Evolutionary conservation across 2,888 invertebrate genomes (phyloP), one percentile per base, ranked within the genome.

Genomic region (Pyralis farinalis): DNA sequence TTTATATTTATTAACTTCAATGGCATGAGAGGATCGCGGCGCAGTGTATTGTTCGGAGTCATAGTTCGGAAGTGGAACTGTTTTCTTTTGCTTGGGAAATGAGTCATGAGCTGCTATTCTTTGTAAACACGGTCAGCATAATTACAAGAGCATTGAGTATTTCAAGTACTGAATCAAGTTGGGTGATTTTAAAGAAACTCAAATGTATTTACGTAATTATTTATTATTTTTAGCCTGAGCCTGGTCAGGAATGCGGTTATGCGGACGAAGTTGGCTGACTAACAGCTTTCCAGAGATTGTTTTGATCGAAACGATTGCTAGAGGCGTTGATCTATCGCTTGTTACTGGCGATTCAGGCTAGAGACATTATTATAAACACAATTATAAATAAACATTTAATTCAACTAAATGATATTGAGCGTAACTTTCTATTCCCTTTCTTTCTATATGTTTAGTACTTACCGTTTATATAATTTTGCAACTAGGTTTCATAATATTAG

Each of bases 61-160:
- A 63, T 52, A 55, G 56, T 64, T 70, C 56, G 54, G 58, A 79
- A 73, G 70, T 75, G 47, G 76, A 62, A 56, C 73, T 73, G 53
- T 64, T 80, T 82, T 83, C 76, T 82, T 80, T 74, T 55, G 59
- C 78, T 65, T 82, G 84, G 75, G 82, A 84, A 84, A 73, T 72
- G 61, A 78, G 60, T 57, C 71, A 55, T 47, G 51, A 32, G 10
- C 44, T 43, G 48, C 49, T 57, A 53, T 51, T 59, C 51, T 51
- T 52, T 46, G 53, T 53, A 49, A 55, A 53, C 51, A 46, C 42
- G 52, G 47, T 42, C 47, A 47, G 41, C 10, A 31, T 22, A 33
- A 43, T 12, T 9, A 31, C 28, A 33, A 10, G 6, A 28, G n/a
- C 4, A 29, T 6, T 9, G 9, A 11, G 11, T 20, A 16, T 5